Conservation (phyloP, 1,140 invertebrate genomes). For the Harlomillsia oculata region DNA sequence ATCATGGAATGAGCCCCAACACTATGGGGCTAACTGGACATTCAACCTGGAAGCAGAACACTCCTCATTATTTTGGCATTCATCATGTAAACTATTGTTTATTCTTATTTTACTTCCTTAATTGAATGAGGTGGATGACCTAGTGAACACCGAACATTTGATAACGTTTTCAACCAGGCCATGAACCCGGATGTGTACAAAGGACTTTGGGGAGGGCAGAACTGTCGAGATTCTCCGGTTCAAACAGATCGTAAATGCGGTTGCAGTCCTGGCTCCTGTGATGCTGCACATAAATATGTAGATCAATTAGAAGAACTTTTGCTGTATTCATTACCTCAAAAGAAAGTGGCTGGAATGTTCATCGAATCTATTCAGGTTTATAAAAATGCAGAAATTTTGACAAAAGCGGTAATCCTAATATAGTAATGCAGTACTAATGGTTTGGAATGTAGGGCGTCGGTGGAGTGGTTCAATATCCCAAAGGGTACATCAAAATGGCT, state of each 20-base stretch:
- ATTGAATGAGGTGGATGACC: too few species aligned
- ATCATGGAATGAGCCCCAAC: constrained; percentile 79
- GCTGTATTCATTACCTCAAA: constrained; percentile 60
- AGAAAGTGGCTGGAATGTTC: constrained; percentile 74
- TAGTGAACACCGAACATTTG: neutral
- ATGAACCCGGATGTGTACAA: constrained; percentile 76
- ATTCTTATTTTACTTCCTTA: neutral
- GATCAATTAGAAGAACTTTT: constrained; percentile 70
- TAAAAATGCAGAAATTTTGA: neutral
- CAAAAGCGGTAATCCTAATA: too few species aligned
- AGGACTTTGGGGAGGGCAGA: constrained; percentile 87
- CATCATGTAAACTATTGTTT: constrained; percentile 58
- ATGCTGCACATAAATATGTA: constrained; percentile 66
- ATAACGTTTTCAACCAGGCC: constrained; percentile 43
- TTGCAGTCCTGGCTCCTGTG: constrained; percentile 62
- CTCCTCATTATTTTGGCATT: constrained; percentile 65
- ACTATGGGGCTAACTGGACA: constrained; percentile 73
- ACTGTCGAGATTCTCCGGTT: constrained; percentile 75
- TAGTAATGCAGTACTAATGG: too few species aligned
- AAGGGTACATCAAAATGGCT: constrained; percentile 71
- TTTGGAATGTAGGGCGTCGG: constrained; percentile 77
- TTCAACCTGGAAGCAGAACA: constrained; percentile 64
- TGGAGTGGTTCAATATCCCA: constrained; percentile 83
- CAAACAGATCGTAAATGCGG: constrained; percentile 60
- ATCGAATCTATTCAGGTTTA: constrained; percentile 84